phyloP scores from a whole-genome alignment of 2,888 invertebrate genomes.

The Steinernema hermaphroditum region DNA sequence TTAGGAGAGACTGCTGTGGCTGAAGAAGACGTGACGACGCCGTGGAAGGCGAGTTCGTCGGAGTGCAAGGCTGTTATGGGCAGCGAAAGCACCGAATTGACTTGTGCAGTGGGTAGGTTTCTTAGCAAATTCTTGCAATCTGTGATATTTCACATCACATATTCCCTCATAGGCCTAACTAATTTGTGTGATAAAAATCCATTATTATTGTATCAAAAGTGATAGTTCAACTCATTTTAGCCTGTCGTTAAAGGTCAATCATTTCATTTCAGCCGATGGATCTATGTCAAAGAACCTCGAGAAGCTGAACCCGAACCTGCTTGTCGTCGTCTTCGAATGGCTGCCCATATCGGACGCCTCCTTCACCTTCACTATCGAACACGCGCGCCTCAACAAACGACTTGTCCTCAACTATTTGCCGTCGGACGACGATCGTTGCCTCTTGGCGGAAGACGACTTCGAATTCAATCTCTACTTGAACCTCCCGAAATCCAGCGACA shows the following conservation, averaged over 20 bases:
- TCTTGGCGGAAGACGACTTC: slow-evolving; percentile 44
- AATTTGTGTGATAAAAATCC: too few species aligned
- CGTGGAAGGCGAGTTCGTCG: neutral
- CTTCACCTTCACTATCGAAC: slow-evolving; percentile 46
- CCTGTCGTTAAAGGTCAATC: neutral
- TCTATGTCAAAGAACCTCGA: slow-evolving; percentile 6
- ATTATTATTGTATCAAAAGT: too few species aligned
- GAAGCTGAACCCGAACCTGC: slow-evolving; percentile 42
- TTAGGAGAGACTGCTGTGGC: neutral
- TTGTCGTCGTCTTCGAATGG: slow-evolving; percentile 49
- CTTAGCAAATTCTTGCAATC: too few species aligned
- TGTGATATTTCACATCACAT: too few species aligned
- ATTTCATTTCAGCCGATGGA: neutral
- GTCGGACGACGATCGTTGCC: slow-evolving; percentile 42
- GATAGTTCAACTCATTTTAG: neutral
- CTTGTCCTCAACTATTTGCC: slow-evolving; percentile 52
- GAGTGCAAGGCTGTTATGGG: slow-evolving; percentile 12
- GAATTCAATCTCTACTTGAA: slow-evolving; percentile 18
- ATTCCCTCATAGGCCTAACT: too few species aligned
- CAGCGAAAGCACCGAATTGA: neutral
- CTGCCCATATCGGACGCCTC: slow-evolving; percentile 44
- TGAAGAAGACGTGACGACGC: neutral
- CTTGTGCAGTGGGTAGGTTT: neutral
- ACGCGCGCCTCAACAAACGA: neutral
- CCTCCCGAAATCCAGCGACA: neutral